Evolutionary conservation across 2,888 invertebrate genomes (phyloP).

Genomic region (Epirrhoe tristata): DNA sequence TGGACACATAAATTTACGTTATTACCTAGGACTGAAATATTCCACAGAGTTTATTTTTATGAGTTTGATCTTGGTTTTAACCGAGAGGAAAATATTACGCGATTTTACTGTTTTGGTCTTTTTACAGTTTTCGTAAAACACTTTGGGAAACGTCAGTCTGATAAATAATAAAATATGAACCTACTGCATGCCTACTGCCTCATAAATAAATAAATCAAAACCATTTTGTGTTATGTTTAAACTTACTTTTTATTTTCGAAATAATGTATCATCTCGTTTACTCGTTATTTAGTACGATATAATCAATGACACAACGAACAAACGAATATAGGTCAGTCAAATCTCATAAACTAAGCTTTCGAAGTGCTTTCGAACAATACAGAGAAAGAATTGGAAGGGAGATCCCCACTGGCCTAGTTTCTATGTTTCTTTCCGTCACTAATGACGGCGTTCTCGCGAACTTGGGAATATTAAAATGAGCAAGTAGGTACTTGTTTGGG

Average conservation of each 20-base stretch:
- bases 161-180: background rate
- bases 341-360: constrained; percentile 20
- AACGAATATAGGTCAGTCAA: background rate
- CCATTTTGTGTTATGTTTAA: no score
- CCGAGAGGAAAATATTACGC: background rate
- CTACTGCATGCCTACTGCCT: background rate
- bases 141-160: background rate
- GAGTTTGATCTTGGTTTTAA: background rate
- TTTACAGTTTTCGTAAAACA: background rate
- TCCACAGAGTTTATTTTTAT: constrained; percentile 45
- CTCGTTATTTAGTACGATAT: background rate
- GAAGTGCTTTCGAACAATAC: constrained; percentile 62
- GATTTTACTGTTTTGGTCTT: background rate
- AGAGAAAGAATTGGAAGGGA: constrained; percentile 69
- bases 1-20: constrained; percentile 69
- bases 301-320: background rate
- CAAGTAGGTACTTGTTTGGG: constrained; percentile 81
- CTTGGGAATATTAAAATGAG: constrained; percentile 84
- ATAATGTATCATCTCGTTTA: no score
- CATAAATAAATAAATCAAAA: no score
- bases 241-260: no score
- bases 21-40: constrained; percentile 62
- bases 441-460: constrained; percentile 73
- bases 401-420: constrained; percentile 72
- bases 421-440: constrained; percentile 70